phyloP scores from a whole-genome alignment of 2,113 vertebrate species.

The Lycaon pictus region DNA sequence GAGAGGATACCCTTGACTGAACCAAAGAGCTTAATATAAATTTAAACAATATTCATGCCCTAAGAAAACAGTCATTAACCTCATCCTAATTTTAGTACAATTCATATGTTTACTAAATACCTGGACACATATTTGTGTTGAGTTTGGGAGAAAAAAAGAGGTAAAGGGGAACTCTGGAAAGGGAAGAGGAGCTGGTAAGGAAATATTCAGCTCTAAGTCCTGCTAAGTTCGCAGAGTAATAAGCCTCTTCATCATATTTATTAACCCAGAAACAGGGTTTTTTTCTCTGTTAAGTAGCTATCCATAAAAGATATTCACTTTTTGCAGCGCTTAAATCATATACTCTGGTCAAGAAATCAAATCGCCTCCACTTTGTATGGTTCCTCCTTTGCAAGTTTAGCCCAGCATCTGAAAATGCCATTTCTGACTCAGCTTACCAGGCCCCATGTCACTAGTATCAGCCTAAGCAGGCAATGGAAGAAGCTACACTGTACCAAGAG shows the following conservation, averaged over 20 bases:
- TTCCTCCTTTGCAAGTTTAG: background rate
- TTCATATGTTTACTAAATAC: constrained; percentile 81
- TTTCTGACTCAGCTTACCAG: background rate
- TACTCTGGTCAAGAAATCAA: background rate
- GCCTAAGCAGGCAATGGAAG: background rate
- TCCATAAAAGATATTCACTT: background rate
- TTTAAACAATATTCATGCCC: constrained; percentile 77
- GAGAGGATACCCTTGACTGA: constrained; percentile 63
- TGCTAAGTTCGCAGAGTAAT: constrained; percentile 87
- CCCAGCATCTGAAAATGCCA: background rate
- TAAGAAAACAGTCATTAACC: constrained; percentile 86
- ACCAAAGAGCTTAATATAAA: constrained; percentile 69
- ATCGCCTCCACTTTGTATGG: background rate
- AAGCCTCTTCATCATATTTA: constrained; percentile 89
- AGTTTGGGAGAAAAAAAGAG: background rate
- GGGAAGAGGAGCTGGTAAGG: background rate
- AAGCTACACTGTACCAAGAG: accelerated
- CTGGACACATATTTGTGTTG: constrained; percentile 81
- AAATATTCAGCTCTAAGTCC: constrained; percentile 21
- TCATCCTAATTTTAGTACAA: constrained; percentile 78
- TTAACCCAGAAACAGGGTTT: constrained; percentile 86
- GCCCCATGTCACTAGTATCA: background rate
- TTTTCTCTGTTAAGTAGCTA: background rate
- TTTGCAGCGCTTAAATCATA: background rate
- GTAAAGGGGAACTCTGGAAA: background rate